Evolutionary conservation across 2,797 vertebrate species (phyloP), one percentile per base, ranked within the genome.

Genomic region (Pantherophis alleghaniensis): DNA sequence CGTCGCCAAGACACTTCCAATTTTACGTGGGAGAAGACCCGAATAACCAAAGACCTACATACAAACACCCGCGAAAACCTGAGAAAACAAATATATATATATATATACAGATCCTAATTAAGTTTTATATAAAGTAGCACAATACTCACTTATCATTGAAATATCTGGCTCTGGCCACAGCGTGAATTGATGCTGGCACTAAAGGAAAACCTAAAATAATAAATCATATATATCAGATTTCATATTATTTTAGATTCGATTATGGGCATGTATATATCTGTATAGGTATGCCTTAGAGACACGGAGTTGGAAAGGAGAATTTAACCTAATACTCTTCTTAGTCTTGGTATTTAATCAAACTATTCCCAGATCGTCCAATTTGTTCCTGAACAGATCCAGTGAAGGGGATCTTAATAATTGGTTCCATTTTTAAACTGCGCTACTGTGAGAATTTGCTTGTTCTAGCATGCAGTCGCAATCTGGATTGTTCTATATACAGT

Each of bases 101-200:
- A 69, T 66, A 6, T 92, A 53, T 12, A 7, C 83, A 91, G 55
- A 59, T 66, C 16, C 2, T 86, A 93, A 93, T 53, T 79, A n/a
- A 90, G 53, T 2, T 24, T 1, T 91, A 2, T 90, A 55, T 94
- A 93, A 94, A 93, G 0, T 13, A 95, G 87, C 0, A 4, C 42
- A 92, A 94, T 96, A 98, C 99, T 99, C 97, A 99, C 99, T 99
- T 99, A 98, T 99, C 99, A 63, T 99, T 99, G 95, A 99, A 99
- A 97, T 99, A 99, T 96, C 98, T 98, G 95, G 98, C 98, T 97
- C 99, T 98, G 86, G 99, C 98, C 91, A 99, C 97, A 42, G 99
- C 99, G 69, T 99, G 99, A 97, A 99, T 99, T 88, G 98, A 98
- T 90, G 99, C 99, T 86, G 99, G 99, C 95, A 99, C 97, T 86